Evolutionary conservation across 2,888 invertebrate species (phyloP), one percentile per base, ranked within the genome.

Genomic region (Hyles lineata): DNA sequence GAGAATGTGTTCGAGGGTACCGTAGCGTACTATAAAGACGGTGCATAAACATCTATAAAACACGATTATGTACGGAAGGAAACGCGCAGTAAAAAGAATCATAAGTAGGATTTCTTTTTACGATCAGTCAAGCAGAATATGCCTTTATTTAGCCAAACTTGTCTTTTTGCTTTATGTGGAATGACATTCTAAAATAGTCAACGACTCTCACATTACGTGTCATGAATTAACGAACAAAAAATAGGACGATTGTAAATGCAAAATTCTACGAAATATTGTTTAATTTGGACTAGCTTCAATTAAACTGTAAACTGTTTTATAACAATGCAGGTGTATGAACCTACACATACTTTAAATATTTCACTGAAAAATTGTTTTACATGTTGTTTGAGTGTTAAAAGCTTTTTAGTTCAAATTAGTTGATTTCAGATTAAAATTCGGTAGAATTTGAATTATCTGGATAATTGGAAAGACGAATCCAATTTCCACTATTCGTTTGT

Each of bases 1-100:
- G 85, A 79, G 82, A 85, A 87, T 81, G 83, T 83, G 82, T 85
- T 85, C 81, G 82, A 82, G 81, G 78, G 80, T 67, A 17, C 67
- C 23, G 79, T 81, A 83, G 78, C 81, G 83, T 80, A 69, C 63
- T 67, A 67, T 72, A 79, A 83, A 81, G 78, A 79, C 81, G 79
- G 79, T 80, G 81, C 82, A 86, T 84, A 86, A 83, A 82, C 82
- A 78, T 70, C 75, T 76, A 77, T 79, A 79, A 77, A 79, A 78
- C 73, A 61, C 71, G 74, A 75, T 70, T 73, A 73, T 67, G 63
- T 74, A 76, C 69, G 67, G 73, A 74, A 75, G 75, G 73, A 75
- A 77, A 73, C 72, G 72, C 72, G 72, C 70, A 74, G 74, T 76
- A 76, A 77, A 77, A 77, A 74, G 76, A 76, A 76, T 75, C 74